A percentile compares a stretch with the other conserved stretches of the same genome.
These are phyloP conservation scores for Drosophila maculinotata DNA, from an alignment of 2,888 invertebrate species.

Conservation along the genomic window DNA sequence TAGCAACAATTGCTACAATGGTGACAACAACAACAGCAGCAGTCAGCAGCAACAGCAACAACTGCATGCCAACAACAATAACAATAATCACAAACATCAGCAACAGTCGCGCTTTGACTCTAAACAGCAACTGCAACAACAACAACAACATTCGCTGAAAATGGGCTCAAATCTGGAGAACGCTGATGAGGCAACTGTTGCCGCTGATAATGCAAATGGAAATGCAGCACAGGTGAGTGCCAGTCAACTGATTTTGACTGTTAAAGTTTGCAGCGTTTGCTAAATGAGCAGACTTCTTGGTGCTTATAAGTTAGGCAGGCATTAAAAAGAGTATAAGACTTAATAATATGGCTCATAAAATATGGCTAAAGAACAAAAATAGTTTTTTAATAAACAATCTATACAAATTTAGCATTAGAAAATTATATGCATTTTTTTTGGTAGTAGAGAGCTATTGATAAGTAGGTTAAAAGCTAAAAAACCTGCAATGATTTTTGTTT, in stretches of 20 bases:
- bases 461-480: too few relatives aligned
- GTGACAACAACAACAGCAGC: constrained; percentile 59
- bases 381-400: too few relatives aligned
- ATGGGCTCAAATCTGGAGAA: constrained; percentile 44
- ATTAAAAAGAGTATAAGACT: background rate
- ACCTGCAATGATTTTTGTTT: too few relatives aligned
- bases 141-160: too few relatives aligned
- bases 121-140: constrained; percentile 53
- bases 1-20: constrained; percentile 74
- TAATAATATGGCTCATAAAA: too few relatives aligned
- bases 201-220: constrained; percentile 67
- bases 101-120: constrained; percentile 50
- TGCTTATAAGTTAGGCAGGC: too few relatives aligned
- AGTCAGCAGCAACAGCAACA: constrained; percentile 33
- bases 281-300: too few relatives aligned
- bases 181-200: constrained; percentile 60
- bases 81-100: constrained; percentile 50
- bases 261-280: too few relatives aligned
- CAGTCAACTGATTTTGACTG: constrained; percentile 6
- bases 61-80: constrained; percentile 61
- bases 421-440: too few relatives aligned
- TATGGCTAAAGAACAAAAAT: too few relatives aligned
- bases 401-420: too few relatives aligned
- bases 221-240: constrained; percentile 76
- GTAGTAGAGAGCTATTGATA: too few relatives aligned